Conservation (phyloP, 2,888 invertebrate genomes). For the Magallana nippona region DNA sequence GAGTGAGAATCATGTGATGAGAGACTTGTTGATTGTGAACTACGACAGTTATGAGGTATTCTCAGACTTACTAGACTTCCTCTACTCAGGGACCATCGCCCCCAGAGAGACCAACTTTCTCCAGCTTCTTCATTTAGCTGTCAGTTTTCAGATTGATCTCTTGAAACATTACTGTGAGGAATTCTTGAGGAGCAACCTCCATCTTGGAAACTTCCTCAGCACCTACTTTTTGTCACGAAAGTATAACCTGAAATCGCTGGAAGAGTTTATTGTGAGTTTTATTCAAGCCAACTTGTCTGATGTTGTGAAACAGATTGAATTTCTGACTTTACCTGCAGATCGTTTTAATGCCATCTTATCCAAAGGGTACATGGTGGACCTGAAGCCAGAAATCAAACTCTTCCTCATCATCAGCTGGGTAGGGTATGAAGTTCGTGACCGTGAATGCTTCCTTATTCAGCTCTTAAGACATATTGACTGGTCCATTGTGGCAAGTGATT, state of each 20-base stretch:
- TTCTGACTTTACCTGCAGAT: conserved; percentile 64
- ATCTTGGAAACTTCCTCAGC: conserved; percentile 84
- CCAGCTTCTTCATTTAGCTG: conserved; percentile 84
- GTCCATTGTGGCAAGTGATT: conserved; percentile 71
- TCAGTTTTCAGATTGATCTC: conserved; percentile 83
- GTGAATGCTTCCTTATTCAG: conserved; percentile 83
- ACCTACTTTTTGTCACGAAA: conserved; percentile 84
- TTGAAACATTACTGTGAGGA: conserved; percentile 85
- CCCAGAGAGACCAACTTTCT: conserved; percentile 84
- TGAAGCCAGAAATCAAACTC: conserved; percentile 72
- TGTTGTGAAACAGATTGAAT: conserved; percentile 69
- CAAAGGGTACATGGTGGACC: conserved; percentile 66
- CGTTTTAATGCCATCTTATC: conserved; percentile 70
- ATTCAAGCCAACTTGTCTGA: conserved; percentile 79
- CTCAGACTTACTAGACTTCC: conserved; percentile 83
- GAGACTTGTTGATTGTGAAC: conserved; percentile 61
- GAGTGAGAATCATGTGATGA: conserved; percentile 51
- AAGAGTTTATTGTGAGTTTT: conserved; percentile 83
- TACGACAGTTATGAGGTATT: conserved; percentile 83
- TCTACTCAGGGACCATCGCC: conserved; percentile 85
- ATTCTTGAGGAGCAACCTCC: conserved; percentile 84
- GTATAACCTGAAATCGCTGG: conserved; percentile 83
- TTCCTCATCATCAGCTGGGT: conserved; percentile 74
- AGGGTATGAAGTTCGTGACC: conserved; percentile 73
- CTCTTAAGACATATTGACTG: conserved; percentile 80